Base-by-base conservation (phyloP, 2,888 invertebrate species). In the Ichneumoninae sp. region DNA sequence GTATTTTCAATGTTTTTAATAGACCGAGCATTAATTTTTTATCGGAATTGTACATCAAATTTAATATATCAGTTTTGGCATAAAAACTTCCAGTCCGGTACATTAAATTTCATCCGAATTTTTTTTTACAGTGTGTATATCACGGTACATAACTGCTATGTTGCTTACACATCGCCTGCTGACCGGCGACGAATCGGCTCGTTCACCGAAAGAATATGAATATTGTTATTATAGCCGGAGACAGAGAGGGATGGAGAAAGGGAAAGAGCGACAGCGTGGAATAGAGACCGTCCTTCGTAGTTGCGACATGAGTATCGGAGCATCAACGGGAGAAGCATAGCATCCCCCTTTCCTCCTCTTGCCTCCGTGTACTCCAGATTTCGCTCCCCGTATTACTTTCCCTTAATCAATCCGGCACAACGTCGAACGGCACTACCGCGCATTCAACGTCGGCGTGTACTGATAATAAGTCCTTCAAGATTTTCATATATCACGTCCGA, bases 121-220 rank as follows among this genome's bases (percentile, higher is more conserved):
- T 40, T 36, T 36, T 40, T 40, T 40, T 13, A 26, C 13, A 26
- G n/a, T 60, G 4, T 30, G 2, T 30, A 5, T 5, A 13, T 30
- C 44, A 40, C 8, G 19, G 33, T 30, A 16, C 30, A 10, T 69
- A 30, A 33, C 52, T 33, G 10, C n/a, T 26, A 16, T 47, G 16
- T 8, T 10, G 30, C 30, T 54, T 52, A 40, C 8, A 40, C 1
- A 69, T 33, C 3, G 76, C 44, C 62, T 13, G 60, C 50, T 22
- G 72, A 57, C 68, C 62, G 60, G 74, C 62, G 68, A 76, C 89
- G 77, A 87, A 88, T 89, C 65, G 83, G 88, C 80, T 85, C 84
- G 86, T 85, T 80, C 83, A 86, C 74, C 87, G 86, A 86, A 84
- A 78, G 87, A 89, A 89, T 88, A 88, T 89, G 89, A 89, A 90